Evolutionary conservation across 2,797 vertebrate genomes (phyloP).

Genomic region (Erethizon dorsatum): DNA sequence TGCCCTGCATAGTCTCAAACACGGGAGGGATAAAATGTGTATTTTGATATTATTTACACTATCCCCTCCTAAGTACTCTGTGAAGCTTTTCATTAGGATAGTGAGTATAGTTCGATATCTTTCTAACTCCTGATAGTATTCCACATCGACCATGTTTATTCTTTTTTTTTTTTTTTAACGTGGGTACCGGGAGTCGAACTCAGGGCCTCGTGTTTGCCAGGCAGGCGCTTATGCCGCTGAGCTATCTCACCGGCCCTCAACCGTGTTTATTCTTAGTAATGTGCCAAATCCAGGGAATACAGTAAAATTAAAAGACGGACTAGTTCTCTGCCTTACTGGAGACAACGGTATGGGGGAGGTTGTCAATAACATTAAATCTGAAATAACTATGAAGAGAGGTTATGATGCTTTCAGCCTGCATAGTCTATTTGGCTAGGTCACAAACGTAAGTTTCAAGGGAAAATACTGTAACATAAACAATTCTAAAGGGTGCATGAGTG

Average conservation of each 20-base stretch:
- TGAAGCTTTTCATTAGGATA: constrained; percentile 24
- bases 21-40: not conserved
- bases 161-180: too few species aligned
- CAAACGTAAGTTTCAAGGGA: not conserved
- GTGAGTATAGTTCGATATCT: not conserved
- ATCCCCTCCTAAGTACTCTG: not conserved
- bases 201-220: too few species aligned
- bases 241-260: too few species aligned
- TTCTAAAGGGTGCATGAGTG: not conserved
- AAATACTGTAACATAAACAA: not conserved
- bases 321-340: not conserved
- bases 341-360: not conserved
- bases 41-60: not conserved
- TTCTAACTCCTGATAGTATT: not conserved
- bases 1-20: not conserved
- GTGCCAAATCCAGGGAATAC: not conserved
- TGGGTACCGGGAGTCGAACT: too few species aligned
- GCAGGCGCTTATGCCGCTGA: too few species aligned
- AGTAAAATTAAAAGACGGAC: not conserved
- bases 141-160: not conserved
- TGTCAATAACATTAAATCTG: constrained; percentile 40
- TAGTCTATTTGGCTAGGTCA: not conserved
- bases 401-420: not conserved
- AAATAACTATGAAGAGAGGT: not conserved
- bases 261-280: not conserved